Conservation (phyloP, 1,140 invertebrate genomes). For the Lamellibrachia luymesi region DNA sequence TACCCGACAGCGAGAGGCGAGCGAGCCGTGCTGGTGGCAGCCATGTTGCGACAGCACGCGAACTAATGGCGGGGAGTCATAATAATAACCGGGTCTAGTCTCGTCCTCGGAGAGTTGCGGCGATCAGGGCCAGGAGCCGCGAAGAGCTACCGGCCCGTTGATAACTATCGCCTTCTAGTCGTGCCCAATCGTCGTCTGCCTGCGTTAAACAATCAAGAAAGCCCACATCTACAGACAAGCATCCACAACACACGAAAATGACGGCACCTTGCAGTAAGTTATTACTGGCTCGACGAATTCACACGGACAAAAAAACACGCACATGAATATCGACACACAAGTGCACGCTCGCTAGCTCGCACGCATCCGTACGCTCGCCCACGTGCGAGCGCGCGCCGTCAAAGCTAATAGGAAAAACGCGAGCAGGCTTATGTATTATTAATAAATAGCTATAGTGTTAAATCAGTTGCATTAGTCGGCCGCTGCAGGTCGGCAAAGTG, state of each 20-base stretch:
- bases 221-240: background rate
- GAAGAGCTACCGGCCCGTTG: too few species aligned
- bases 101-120: background rate
- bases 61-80: background rate
- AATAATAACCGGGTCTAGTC: background rate
- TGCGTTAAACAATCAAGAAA: background rate
- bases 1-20: background rate
- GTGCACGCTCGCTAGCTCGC: background rate
- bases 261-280: background rate
- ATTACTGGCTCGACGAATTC: background rate
- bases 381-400: background rate
- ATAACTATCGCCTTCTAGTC: background rate
- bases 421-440: background rate
- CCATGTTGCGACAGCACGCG: background rate
- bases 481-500: background rate
- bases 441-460: background rate
- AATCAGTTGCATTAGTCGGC: background rate
- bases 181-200: too few species aligned
- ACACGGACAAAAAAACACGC: background rate
- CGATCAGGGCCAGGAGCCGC: background rate
- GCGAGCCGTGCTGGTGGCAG: background rate
- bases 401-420: background rate
- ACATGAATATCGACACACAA: background rate
- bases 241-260: background rate
- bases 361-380: background rate